phyloP scores from a whole-genome alignment of 2,888 invertebrate species.

The Plutella xylostella region DNA sequence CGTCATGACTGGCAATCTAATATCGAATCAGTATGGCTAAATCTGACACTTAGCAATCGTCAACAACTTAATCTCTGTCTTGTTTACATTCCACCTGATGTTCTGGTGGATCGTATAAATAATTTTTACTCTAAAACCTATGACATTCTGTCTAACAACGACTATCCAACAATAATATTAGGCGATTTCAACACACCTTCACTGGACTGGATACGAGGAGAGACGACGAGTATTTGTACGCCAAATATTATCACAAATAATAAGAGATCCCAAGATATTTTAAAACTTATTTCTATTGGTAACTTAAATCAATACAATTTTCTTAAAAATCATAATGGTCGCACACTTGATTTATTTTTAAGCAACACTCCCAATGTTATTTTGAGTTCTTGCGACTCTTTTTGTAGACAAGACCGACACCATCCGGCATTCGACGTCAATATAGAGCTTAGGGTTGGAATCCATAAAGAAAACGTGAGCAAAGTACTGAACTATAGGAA shows the following conservation, averaged over 20 bases:
- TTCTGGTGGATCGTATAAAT: background rate
- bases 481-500: no score
- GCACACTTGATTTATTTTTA: no score
- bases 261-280: background rate
- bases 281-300: background rate
- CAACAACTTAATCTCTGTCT: slow-evolving; percentile 2
- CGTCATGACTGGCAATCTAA: background rate
- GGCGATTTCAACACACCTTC: slow-evolving; percentile 5
- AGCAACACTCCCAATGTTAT: no score
- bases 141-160: background rate
- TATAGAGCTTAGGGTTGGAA: no score
- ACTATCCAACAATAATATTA: background rate
- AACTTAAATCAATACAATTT: background rate
- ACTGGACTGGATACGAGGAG: background rate
- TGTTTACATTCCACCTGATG: background rate
- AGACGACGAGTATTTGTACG: background rate
- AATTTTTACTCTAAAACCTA: background rate
- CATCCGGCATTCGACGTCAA: no score
- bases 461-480: no score
- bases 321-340: no score
- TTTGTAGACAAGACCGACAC: no score
- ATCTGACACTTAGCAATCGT: background rate
- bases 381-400: no score
- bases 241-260: background rate
- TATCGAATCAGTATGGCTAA: slow-evolving; percentile 4